These are phyloP conservation scores for Harmothoe impar DNA, from an alignment of 2,888 invertebrate genomes.

Conservation along the genomic window DNA sequence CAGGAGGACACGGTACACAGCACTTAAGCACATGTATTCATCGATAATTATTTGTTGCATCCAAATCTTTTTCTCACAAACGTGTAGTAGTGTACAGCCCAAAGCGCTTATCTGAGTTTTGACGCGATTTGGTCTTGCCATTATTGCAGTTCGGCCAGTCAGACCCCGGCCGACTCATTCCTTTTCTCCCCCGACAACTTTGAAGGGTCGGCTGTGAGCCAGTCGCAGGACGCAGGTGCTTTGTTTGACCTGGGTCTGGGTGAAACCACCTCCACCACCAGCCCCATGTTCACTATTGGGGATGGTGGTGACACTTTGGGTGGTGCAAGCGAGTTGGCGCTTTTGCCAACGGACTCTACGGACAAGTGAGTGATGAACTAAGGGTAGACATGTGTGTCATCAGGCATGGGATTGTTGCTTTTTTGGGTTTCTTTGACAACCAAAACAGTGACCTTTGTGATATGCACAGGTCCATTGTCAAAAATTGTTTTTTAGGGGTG, in stretches of 20 bases:
- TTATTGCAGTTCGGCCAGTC: neutral
- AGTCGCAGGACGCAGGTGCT: neutral
- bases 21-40: too few species aligned
- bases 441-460: too few species aligned
- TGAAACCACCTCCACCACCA: neutral
- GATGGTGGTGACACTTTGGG: neutral
- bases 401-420: too few species aligned
- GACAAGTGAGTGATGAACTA: slow-evolving; percentile 34
- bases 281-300: neutral
- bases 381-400: too few species aligned
- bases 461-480: too few species aligned
- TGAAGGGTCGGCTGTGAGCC: neutral
- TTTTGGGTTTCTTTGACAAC: too few species aligned
- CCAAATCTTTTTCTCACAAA: too few species aligned
- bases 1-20: too few species aligned
- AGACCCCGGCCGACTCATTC: neutral
- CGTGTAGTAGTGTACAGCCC: too few species aligned
- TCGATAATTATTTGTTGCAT: too few species aligned
- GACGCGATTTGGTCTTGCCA: neutral
- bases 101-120: too few species aligned
- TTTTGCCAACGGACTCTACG: neutral
- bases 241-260: slow-evolving; percentile 52
- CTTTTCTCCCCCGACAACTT: neutral
- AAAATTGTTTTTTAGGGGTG: too few species aligned
- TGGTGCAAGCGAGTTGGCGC: neutral